Percentiles rank a stretch among this genome's conserved stretches.
These are phyloP conservation scores for Drosophila lacertosa DNA, from an alignment of 1,140 invertebrate species.

Conservation along the genomic window DNA sequence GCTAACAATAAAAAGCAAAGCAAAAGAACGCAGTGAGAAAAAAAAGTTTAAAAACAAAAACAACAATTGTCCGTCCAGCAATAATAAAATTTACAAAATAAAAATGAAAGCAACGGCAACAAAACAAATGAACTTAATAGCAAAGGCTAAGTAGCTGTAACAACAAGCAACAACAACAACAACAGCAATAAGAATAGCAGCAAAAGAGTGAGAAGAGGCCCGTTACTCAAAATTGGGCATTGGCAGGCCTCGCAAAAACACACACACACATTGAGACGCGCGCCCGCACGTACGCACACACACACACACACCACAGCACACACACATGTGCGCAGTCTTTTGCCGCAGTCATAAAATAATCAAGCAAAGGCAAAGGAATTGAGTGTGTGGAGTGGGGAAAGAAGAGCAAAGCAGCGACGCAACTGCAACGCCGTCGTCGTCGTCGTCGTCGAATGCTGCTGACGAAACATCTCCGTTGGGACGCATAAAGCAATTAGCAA, in stretches of 20 bases:
- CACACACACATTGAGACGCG: constrained; percentile 17
- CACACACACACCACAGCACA: constrained; percentile 33
- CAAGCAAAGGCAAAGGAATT: constrained; percentile 63
- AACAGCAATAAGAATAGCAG: constrained; percentile 23
- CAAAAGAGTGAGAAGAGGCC: constrained; percentile 59
- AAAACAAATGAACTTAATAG: constrained; percentile 65
- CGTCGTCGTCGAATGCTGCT: constrained; percentile 58
- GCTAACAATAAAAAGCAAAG: constrained; percentile 35
- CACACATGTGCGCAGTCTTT: constrained; percentile 48
- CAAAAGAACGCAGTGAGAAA: constrained; percentile 36
- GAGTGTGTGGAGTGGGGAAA: constrained; percentile 14
- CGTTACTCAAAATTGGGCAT: constrained; percentile 70
- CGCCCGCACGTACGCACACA: constrained; percentile 25
- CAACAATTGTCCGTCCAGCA: constrained; percentile 67
- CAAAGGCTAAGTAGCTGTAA: constrained; percentile 27
- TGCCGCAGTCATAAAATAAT: constrained; percentile 82
- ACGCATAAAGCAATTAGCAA: constrained; percentile 80
- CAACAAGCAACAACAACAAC: constrained; percentile 19
- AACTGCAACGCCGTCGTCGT: constrained; percentile 12
- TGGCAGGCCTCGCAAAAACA: constrained; percentile 53
- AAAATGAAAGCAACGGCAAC: constrained; percentile 2
- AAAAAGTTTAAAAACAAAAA: constrained; percentile 24
- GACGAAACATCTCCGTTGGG: constrained; percentile 79
- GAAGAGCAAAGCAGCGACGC: constrained; percentile 12
- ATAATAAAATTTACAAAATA: constrained; percentile 38